These are phyloP conservation scores for Xanthia icteritia DNA, from an alignment of 2,888 invertebrate genomes.

Conservation along the genomic window DNA sequence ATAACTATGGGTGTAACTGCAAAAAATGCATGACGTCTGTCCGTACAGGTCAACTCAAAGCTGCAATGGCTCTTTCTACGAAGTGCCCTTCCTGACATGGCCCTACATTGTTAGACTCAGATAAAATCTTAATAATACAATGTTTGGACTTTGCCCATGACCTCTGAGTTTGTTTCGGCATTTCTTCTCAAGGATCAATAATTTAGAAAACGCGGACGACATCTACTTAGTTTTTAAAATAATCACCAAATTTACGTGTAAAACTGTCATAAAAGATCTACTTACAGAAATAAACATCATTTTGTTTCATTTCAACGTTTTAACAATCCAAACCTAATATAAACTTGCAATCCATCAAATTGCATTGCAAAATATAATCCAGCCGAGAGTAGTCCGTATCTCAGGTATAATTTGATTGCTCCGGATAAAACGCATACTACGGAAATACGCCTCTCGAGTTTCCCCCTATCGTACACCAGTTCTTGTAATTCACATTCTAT, in stretches of 20 bases:
- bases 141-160: no score
- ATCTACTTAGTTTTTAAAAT: neutral
- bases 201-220: accelerated
- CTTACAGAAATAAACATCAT: neutral
- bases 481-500: slow-evolving; percentile 20
- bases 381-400: slow-evolving; percentile 21
- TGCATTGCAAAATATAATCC: slow-evolving; percentile 29
- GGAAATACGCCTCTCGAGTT: slow-evolving; percentile 42
- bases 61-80: neutral
- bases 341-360: slow-evolving; percentile 23
- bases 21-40: neutral
- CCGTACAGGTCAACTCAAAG: neutral
- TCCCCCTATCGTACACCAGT: slow-evolving; percentile 16
- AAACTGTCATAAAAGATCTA: neutral
- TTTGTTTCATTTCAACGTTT: neutral
- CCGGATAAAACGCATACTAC: slow-evolving; percentile 45
- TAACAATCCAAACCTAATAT: neutral
- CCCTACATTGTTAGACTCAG: neutral
- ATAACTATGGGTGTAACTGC: neutral
- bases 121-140: no score
- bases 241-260: neutral
- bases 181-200: neutral
- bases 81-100: neutral
- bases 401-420: slow-evolving; percentile 56
- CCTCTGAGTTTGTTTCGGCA: neutral